A percentile compares a stretch with the other conserved stretches of the same genome.
These are phyloP conservation scores for Ceratitis capitata DNA, from an alignment of 1,140 invertebrate species.

Conservation along the genomic window DNA sequence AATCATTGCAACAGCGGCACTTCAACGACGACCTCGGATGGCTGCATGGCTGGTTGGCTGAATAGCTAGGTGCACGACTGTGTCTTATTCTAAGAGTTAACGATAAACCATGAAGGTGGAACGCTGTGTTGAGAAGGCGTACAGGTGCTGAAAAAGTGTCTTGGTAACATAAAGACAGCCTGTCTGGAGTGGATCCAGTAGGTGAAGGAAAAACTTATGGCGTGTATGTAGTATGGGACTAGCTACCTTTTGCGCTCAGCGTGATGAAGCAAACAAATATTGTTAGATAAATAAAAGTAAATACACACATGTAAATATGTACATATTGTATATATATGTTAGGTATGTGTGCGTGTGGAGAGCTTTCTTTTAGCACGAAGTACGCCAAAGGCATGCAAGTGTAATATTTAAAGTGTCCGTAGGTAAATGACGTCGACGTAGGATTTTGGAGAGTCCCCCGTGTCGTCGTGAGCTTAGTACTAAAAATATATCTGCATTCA, in stretches of 20 bases:
- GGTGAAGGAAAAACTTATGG: neutral
- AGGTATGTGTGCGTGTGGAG: too few species aligned
- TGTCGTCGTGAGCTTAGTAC: neutral
- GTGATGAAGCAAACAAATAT: neutral
- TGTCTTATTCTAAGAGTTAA: neutral
- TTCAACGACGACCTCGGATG: neutral
- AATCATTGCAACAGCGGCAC: slow-evolving; percentile 34
- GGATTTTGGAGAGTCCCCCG: neutral
- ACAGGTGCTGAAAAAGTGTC: slow-evolving; percentile 33
- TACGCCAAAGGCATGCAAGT: neutral
- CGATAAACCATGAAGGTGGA: neutral
- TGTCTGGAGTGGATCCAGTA: neutral
- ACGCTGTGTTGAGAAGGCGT: neutral
- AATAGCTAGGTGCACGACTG: too few species aligned
- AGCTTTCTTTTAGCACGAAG: neutral
- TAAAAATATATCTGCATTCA: neutral
- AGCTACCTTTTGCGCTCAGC: too few species aligned
- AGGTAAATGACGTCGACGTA: neutral
- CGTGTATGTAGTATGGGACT: neutral
- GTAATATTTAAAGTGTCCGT: neutral
- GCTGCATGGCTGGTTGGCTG: too few species aligned
- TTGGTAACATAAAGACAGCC: neutral
- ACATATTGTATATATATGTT: too few species aligned
- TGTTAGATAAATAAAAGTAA: neutral
- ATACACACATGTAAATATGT: too few species aligned